phyloP scores from a whole-genome alignment of 92 coral and sea anemone genomes.

The Nematostella vectensis region DNA sequence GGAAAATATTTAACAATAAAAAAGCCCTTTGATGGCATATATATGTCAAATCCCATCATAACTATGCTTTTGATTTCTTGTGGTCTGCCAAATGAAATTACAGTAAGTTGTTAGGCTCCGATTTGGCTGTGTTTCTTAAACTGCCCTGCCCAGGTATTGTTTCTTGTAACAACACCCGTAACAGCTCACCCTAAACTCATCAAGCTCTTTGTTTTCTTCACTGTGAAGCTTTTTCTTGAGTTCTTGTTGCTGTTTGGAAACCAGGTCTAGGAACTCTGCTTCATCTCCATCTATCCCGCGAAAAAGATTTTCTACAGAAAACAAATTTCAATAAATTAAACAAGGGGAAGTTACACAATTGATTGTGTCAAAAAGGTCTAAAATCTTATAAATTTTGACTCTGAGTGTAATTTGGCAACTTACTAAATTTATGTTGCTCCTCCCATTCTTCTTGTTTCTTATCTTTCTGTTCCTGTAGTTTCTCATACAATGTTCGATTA shows the following conservation, averaged over 20 bases:
- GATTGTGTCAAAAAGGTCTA: not conserved
- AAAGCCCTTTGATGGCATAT: too few relatives aligned
- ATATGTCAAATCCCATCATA: too few relatives aligned
- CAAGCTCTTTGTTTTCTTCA: constrained; percentile 65
- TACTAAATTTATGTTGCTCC: constrained; percentile 88
- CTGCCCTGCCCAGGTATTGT: too few relatives aligned
- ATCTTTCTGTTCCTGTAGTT: constrained; percentile 87
- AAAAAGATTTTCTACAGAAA: constrained; percentile 67
- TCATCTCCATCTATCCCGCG: constrained; percentile 96
- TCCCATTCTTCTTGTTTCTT: constrained; percentile 97
- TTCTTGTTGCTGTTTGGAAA: constrained; percentile 86
- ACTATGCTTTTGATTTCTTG: too few relatives aligned
- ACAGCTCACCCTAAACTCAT: constrained; percentile 78
- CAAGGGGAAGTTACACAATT: not conserved
- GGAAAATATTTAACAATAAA: too few relatives aligned
- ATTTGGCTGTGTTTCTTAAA: too few relatives aligned
- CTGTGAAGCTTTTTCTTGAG: constrained; percentile 60
- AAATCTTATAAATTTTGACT: not conserved
- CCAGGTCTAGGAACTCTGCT: constrained; percentile 84
- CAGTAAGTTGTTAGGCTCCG: too few relatives aligned
- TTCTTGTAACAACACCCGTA: too few relatives aligned
- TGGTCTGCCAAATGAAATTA: too few relatives aligned
- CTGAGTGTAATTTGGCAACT: constrained; percentile 1
- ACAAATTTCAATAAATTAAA: not conserved
- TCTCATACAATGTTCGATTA: constrained; percentile 74